Evolutionary conservation across 1,140 invertebrate genomes (phyloP).

Genomic region (Heliothis subflexa): DNA sequence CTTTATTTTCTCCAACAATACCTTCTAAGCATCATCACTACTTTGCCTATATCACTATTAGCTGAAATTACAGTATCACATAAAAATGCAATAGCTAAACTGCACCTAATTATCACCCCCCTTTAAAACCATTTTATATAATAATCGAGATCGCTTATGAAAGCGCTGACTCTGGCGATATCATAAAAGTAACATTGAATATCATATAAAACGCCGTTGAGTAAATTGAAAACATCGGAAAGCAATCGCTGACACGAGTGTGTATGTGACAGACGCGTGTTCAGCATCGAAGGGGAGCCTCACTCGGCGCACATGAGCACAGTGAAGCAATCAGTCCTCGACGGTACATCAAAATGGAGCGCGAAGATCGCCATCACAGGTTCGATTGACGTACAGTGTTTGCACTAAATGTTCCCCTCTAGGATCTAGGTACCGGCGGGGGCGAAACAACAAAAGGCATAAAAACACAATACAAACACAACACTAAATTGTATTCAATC

Average conservation of each 20-base stretch:
- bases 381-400: slow-evolving; percentile 89
- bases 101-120: slow-evolving; percentile 1
- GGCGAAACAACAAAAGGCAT: slow-evolving; percentile 38
- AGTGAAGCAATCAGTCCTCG: slow-evolving; percentile 99
- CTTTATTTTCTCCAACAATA: slow-evolving; percentile 18
- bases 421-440: slow-evolving; percentile 48
- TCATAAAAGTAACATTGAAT: slow-evolving; percentile 25
- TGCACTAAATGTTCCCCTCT: slow-evolving; percentile 59
- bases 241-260: slow-evolving; percentile 67
- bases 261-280: slow-evolving; percentile 93
- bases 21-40: slow-evolving; percentile 9
- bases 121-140: slow-evolving; percentile 26
- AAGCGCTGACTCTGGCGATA: slow-evolving; percentile 17
- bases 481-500: slow-evolving; percentile 76
- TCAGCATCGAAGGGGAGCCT: slow-evolving; percentile 97
- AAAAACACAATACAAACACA: slow-evolving; percentile 63
- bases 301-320: slow-evolving; percentile 98
- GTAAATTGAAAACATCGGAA: slow-evolving; percentile 38
- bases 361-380: slow-evolving; percentile 99
- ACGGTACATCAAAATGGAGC: slow-evolving; percentile 99
- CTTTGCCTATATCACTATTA: slow-evolving; percentile 20
- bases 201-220: slow-evolving; percentile 20
- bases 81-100: slow-evolving; percentile 19
- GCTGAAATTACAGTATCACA: slow-evolving; percentile 15
- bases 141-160: slow-evolving; percentile 15